Conservation (phyloP, 1,140 invertebrate genomes). For the Zaprionus vittiger region DNA sequence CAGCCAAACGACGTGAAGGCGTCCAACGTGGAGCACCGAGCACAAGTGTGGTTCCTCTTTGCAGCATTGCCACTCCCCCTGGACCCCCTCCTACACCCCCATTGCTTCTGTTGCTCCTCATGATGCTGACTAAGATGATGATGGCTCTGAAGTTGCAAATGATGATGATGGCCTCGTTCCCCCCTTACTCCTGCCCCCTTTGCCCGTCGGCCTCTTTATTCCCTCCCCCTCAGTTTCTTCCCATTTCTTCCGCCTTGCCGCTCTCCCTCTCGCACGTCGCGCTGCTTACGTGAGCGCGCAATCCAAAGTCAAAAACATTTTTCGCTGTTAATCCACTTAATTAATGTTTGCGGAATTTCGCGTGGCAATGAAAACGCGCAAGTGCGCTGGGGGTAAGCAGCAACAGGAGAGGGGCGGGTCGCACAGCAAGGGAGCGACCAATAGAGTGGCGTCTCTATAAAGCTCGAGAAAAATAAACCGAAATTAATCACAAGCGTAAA, state of each 20-base stretch:
- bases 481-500: conserved; percentile 41
- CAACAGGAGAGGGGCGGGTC: background rate
- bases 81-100: background rate
- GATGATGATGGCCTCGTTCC: conserved; percentile 14
- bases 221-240: background rate
- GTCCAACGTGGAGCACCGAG: conserved; percentile 8
- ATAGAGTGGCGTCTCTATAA: conserved; percentile 1
- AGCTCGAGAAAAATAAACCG: background rate
- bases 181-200: too few relatives aligned
- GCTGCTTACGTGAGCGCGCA: conserved; percentile 18
- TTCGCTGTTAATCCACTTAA: conserved; percentile 63
- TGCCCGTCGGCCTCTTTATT: too few relatives aligned
- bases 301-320: conserved; percentile 67
- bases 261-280: background rate
- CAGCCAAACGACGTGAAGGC: conserved; percentile 45
- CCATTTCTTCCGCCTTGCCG: background rate
- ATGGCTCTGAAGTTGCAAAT: conserved; percentile 17
- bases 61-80: conserved; percentile 8
- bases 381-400: background rate
- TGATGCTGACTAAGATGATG: conserved; percentile 17
- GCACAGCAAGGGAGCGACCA: too few relatives aligned
- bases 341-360: conserved; percentile 68
- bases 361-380: background rate
- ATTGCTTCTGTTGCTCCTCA: conserved; percentile 8
- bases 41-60: conserved; percentile 22